Percentiles rank a stretch among this genome's conserved stretches.
Evolutionary conservation across 2,888 invertebrate species (phyloP).

Genomic region (Patella caerulea): DNA sequence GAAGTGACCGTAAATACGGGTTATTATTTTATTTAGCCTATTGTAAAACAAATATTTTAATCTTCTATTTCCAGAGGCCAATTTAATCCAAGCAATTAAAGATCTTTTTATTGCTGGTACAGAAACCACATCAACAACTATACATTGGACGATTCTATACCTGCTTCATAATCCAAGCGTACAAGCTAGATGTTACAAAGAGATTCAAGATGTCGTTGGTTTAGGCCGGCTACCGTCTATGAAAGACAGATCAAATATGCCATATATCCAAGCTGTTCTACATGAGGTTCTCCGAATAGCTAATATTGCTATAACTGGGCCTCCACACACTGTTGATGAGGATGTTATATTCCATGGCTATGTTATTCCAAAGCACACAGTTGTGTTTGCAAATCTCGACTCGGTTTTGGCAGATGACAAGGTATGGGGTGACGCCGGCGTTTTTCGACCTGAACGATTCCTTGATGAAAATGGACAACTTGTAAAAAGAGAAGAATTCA

Average conservation of each 20-base stretch:
- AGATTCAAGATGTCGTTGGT: conserved; percentile 66
- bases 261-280: conserved; percentile 57
- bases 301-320: conserved; percentile 47
- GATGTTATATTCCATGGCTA: conserved; percentile 56
- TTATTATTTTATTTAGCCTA: too few relatives aligned
- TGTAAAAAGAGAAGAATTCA: conserved; percentile 31
- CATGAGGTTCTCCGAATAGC: conserved; percentile 54
- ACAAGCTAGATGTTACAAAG: conserved; percentile 38
- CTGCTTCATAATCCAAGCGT: conserved; percentile 83
- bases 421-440: conserved; percentile 45
- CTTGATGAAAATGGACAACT: conserved; percentile 38
- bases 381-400: conserved; percentile 48
- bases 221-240: conserved; percentile 37
- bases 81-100: conserved; percentile 23
- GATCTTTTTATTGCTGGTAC: conserved; percentile 58
- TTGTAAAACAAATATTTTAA: too few relatives aligned
- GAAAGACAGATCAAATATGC: conserved; percentile 40
- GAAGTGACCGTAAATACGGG: too few relatives aligned
- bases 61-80: too few relatives aligned
- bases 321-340: conserved; percentile 44
- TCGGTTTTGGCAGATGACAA: conserved; percentile 49
- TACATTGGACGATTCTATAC: conserved; percentile 86
- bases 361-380: conserved; percentile 55
- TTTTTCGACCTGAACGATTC: conserved; percentile 57
- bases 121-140: conserved; percentile 86